Evolutionary conservation across 2,888 invertebrate species (phyloP).

Genomic region (Campopleginae sp.): DNA sequence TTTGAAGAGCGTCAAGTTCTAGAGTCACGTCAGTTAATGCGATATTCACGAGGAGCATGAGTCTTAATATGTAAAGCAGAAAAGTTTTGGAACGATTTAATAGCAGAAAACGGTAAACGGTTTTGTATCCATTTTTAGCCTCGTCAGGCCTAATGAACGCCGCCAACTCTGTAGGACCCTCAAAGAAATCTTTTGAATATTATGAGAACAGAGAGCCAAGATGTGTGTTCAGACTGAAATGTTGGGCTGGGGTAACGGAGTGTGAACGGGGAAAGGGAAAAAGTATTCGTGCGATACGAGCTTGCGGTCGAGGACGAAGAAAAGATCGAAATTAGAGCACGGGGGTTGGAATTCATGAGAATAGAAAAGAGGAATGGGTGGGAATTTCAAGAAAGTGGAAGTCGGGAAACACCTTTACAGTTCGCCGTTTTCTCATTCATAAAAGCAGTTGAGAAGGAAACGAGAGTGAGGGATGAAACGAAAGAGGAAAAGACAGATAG

Average conservation of each 20-base stretch:
- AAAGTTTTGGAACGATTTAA: neutral
- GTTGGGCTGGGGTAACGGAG: slow-evolving; percentile 13
- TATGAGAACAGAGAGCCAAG: neutral
- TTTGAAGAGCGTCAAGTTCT: neutral
- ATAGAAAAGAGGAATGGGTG: slow-evolving; percentile 28
- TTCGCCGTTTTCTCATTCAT: slow-evolving; percentile 70
- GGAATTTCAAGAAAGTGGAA: slow-evolving; percentile 33
- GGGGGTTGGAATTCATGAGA: slow-evolving; percentile 39
- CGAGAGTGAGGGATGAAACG: neutral
- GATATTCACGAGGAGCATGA: neutral
- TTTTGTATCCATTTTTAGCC: slow-evolving; percentile 10
- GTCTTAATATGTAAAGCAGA: neutral
- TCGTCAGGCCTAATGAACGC: slow-evolving; percentile 10
- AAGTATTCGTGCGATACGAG: slow-evolving; percentile 36
- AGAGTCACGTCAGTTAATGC: neutral
- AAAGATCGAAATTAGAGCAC: slow-evolving; percentile 60
- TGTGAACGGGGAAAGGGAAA: neutral
- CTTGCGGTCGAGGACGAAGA: slow-evolving; percentile 34
- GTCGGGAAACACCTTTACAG: slow-evolving; percentile 65
- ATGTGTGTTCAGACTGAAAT: slow-evolving; percentile 7
- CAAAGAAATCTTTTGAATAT: slow-evolving; percentile 41
- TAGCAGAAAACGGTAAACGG: neutral
- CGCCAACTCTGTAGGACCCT: slow-evolving; percentile 5
- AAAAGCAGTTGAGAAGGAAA: slow-evolving; percentile 51
- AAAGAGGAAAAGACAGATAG: slow-evolving; percentile 1